A percentile compares a stretch with the other conserved stretches of the same genome.
Evolutionary conservation across 2,113 vertebrate genomes (phyloP).

Genomic region (Campylomormyrus tamandua): DNA sequence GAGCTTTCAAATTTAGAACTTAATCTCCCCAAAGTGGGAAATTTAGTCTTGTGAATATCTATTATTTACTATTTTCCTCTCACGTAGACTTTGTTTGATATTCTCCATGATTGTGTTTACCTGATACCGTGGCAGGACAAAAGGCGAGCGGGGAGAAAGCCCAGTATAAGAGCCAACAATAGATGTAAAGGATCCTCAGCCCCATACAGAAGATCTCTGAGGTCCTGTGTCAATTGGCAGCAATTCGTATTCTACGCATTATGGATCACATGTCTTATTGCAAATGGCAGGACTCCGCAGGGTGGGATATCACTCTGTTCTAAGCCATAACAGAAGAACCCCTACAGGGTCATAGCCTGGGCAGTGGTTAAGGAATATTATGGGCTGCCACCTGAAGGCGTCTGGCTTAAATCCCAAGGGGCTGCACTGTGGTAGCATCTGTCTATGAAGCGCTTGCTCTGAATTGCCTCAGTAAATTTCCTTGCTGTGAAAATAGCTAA

Average conservation of each 20-base stretch:
- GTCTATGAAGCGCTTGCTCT: neutral
- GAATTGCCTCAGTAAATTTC: slow-evolving; percentile 2
- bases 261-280: slow-evolving; percentile 11
- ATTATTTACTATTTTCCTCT: neutral
- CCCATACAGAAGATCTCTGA: neutral
- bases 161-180: neutral
- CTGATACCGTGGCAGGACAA: neutral
- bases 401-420: neutral
- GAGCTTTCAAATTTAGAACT: neutral
- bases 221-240: neutral
- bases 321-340: neutral
- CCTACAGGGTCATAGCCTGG: neutral
- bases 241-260: slow-evolving; percentile 11
- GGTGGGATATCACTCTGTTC: slow-evolving; percentile 4
- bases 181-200: neutral
- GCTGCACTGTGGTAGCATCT: neutral
- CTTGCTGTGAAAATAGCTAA: neutral
- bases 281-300: neutral
- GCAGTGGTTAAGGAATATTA: slow-evolving; percentile 15
- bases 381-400: neutral
- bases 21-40: neutral
- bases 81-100: neutral
- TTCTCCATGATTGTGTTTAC: neutral
- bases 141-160: neutral
- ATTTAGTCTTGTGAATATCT: neutral